phyloP scores from a whole-genome alignment of 2,113 vertebrate species.

The Scopus umbretta region DNA sequence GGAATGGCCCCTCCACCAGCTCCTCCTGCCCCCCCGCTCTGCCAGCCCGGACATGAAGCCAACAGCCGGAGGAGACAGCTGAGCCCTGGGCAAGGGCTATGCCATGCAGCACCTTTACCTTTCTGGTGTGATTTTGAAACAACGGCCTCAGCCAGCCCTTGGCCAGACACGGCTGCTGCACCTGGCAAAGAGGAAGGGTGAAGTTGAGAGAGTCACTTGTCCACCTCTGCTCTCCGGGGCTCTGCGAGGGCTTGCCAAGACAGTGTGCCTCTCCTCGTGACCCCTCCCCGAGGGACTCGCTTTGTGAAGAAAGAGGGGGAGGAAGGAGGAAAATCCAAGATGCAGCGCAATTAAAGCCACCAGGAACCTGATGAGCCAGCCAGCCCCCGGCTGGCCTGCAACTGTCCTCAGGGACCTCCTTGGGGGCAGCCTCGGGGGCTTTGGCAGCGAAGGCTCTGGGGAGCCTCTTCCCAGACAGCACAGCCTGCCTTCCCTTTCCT shows the following conservation, averaged over 20 bases:
- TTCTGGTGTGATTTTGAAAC: neutral
- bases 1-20: neutral
- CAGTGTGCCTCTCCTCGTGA: neutral
- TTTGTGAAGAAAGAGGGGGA: neutral
- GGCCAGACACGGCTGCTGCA: neutral
- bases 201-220: neutral
- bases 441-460: neutral
- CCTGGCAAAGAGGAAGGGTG: neutral
- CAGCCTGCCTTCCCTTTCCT: neutral
- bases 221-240: neutral
- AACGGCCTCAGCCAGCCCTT: neutral
- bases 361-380: neutral
- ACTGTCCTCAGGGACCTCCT: neutral
- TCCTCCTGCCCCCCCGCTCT: neutral
- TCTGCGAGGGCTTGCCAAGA: neutral
- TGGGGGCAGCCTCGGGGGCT: neutral
- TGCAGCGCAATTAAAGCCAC: neutral
- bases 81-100: neutral
- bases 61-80: rapidly evolving
- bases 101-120: neutral
- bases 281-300: neutral
- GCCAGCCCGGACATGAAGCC: rapidly evolving
- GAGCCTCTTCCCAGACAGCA: neutral
- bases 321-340: neutral
- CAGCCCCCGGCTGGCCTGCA: neutral